Evolutionary conservation across 1,140 invertebrate genomes (phyloP).

Genomic region (Aphelenchoides besseyi): DNA sequence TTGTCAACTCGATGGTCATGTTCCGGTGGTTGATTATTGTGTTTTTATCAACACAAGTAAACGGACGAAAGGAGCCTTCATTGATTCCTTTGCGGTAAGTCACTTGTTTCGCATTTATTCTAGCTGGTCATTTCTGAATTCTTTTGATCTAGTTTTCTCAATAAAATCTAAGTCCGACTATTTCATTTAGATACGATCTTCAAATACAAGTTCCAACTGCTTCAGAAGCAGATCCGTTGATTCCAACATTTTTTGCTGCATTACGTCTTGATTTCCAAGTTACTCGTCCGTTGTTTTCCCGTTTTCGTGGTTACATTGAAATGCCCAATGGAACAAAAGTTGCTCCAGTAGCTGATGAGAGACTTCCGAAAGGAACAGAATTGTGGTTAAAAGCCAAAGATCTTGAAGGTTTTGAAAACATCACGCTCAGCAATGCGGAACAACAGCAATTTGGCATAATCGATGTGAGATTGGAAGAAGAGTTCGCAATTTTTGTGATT

Average conservation of each 20-base stretch:
- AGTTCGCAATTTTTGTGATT: constrained; percentile 35
- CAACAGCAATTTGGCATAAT: constrained; percentile 23
- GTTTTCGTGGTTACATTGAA: not conserved
- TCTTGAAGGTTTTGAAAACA: constrained; percentile 35
- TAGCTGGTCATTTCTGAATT: too few species aligned
- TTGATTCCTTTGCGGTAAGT: constrained; percentile 41
- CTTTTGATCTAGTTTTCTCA: too few species aligned
- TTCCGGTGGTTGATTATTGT: too few species aligned
- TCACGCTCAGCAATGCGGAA: constrained; percentile 22
- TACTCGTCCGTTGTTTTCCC: constrained; percentile 10
- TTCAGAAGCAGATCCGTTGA: constrained; percentile 37
- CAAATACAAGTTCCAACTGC: constrained; percentile 46
- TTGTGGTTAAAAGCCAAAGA: constrained; percentile 22
- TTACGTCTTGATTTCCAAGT: constrained; percentile 41
- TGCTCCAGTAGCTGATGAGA: not conserved
- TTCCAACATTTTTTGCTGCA: constrained; percentile 47
- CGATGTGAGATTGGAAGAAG: constrained; percentile 31
- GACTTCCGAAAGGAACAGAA: constrained; percentile 22
- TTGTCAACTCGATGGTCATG: too few species aligned
- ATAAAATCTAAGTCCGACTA: too few species aligned
- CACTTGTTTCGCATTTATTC: too few species aligned
- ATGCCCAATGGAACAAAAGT: not conserved
- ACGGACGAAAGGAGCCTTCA: constrained; percentile 2
- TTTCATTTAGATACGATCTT: too few species aligned
- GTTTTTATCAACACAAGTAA: too few species aligned